These are phyloP conservation scores for Drosophila neoperkinsi DNA, from an alignment of 2,888 invertebrate species.

Conservation along the genomic window DNA sequence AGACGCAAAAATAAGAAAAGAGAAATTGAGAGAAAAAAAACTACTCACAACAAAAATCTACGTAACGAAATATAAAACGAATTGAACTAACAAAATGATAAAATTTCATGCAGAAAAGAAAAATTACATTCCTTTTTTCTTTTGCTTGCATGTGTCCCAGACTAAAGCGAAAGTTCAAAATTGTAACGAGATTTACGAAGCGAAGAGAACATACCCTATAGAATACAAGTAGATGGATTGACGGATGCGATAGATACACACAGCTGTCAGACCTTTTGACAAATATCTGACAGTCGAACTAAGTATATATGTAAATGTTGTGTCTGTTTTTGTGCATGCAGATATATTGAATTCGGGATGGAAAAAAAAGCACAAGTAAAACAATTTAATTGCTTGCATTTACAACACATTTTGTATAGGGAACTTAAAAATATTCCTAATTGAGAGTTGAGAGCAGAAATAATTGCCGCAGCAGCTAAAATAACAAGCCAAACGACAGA, in stretches of 20 bases:
- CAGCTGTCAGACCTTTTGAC: slow-evolving; percentile 37
- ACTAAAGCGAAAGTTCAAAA: slow-evolving; percentile 49
- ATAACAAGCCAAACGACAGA: not conserved
- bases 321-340: not conserved
- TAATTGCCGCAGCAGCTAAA: not conserved
- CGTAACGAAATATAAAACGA: slow-evolving; percentile 55
- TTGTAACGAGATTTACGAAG: slow-evolving; percentile 39
- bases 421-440: not conserved
- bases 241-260: slow-evolving; percentile 43
- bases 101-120: slow-evolving; percentile 50
- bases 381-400: not conserved
- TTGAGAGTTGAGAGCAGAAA: slow-evolving; percentile 12
- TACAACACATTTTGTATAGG: not conserved
- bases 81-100: slow-evolving; percentile 54
- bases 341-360: slow-evolving; percentile 28
- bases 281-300: slow-evolving; percentile 41
- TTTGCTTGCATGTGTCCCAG: not conserved
- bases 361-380: not conserved
- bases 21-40: not conserved
- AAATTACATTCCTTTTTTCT: slow-evolving; percentile 31
- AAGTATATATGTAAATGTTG: slow-evolving; percentile 19
- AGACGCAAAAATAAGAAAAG: slow-evolving; percentile 3
- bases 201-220: slow-evolving; percentile 40
- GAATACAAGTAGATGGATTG: slow-evolving; percentile 36
- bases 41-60: not conserved